Percentiles rank a stretch among this genome's conserved stretches.
Evolutionary conservation across 2,888 invertebrate genomes (phyloP).

Genomic region (Eilema depressum): DNA sequence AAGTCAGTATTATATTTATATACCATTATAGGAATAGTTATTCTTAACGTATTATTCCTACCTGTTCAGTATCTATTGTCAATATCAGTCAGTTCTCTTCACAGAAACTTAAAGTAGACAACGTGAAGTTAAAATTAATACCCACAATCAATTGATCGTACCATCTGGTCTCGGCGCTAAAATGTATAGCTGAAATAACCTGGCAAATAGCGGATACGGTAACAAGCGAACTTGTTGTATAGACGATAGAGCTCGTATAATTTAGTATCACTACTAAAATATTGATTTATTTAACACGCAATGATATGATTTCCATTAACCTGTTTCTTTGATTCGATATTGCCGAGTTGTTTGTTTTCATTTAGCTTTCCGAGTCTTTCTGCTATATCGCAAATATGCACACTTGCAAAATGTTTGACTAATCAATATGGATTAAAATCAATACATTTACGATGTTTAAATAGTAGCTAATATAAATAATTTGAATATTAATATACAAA

Average conservation of each 20-base stretch:
- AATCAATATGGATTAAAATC: too few species aligned
- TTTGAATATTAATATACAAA: too few species aligned
- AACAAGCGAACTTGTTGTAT: conserved; percentile 17
- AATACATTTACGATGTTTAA: too few species aligned
- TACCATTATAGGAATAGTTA: not conserved
- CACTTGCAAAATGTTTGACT: too few species aligned
- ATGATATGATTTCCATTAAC: not conserved
- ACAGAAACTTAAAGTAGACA: conserved; percentile 1
- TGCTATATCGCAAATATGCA: too few species aligned
- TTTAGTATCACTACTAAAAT: not conserved
- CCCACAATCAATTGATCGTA: conserved; percentile 26
- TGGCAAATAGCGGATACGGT: conserved; percentile 30
- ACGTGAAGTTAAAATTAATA: conserved; percentile 11
- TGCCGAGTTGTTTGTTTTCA: conserved; percentile 13
- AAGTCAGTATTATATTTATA: not conserved
- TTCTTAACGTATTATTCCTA: not conserved
- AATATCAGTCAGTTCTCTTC: not conserved
- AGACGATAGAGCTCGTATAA: not conserved
- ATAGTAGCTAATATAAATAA: too few species aligned
- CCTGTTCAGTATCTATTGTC: not conserved
- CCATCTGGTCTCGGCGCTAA: conserved; percentile 42
- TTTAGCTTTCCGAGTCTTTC: not conserved
- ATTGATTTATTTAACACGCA: conserved; percentile 1
- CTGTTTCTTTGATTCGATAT: conserved; percentile 19
- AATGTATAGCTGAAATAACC: conserved; percentile 32